A percentile compares a stretch with the other conserved stretches of the same genome.
Evolutionary conservation across 2,797 vertebrate genomes (phyloP).

Genomic region (Phrynocephalus forsythii): DNA sequence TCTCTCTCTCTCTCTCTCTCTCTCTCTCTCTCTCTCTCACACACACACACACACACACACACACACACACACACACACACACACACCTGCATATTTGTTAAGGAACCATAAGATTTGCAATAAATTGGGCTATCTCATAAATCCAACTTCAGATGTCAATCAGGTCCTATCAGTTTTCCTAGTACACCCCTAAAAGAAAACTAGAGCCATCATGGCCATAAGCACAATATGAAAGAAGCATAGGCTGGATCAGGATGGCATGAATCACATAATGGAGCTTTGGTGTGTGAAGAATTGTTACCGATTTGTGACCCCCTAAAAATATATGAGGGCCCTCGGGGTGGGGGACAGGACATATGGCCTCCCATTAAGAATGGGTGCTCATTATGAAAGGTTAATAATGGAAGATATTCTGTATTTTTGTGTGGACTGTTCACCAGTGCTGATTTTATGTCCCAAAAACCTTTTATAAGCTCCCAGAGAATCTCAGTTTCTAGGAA

Average conservation of each 20-base stretch:
- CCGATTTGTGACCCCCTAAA: too few relatives aligned
- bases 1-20: constrained; percentile 42
- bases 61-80: background rate
- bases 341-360: too few relatives aligned
- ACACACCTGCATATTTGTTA: background rate
- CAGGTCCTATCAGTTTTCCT: too few relatives aligned
- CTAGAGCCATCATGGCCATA: background rate
- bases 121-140: background rate
- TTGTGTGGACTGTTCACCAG: background rate
- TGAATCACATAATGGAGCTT: too few relatives aligned
- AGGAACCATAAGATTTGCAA: background rate
- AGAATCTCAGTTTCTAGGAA: background rate
- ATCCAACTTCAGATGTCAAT: background rate
- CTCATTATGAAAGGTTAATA: background rate
- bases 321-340: too few relatives aligned
- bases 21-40: too few relatives aligned
- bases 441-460: background rate
- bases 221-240: too few relatives aligned
- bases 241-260: too few relatives aligned
- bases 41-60: too few relatives aligned
- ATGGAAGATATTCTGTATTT: background rate
- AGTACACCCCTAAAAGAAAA: background rate
- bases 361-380: too few relatives aligned
- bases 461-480: background rate
- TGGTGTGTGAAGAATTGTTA: too few relatives aligned